Base-by-base conservation (phyloP, 2,113 vertebrate genomes). In the Apeltes quadracus region DNA sequence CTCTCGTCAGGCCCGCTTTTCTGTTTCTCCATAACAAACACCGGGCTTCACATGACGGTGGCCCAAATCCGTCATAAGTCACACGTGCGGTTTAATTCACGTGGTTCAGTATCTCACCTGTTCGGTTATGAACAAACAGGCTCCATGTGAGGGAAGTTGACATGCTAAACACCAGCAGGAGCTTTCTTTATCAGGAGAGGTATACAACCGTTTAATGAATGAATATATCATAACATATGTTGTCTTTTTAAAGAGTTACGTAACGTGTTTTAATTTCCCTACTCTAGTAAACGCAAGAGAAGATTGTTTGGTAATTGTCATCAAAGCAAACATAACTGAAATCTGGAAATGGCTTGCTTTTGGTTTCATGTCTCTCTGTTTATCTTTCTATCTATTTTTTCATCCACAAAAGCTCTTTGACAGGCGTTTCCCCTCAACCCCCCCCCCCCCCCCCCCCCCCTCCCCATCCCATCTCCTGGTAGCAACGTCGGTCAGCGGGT, bases 401-500 rank as follows among this genome's bases (percentile, higher is more conserved):
- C 69, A 72, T 44, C 74, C 79, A 73, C 79, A 79, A 69, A n/a
- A 82, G 77, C 69, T 44, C 56, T 66, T 66, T 90, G 79, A 81
- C 82, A 76, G 79, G 14, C 68, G 75, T 29, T 79, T 84, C 75
- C 77, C 65, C 74, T 62, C 61, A 34, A 63, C 64, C 32, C 22
- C 15, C n/a, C n/a, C 81, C 22, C 48, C 48, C 32, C 23, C 22
- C n/a, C 82, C 25, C 22, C 50, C 39, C 38, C 18, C 25, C 25
- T 81, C 20, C 50, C 48, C 44, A 29, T 22, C 27, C 23, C n/a
- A n/a, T 78, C 18, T 5, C n/a, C 56, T 61, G 58, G 79, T 63
- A 79, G 80, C 77, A 25, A 77, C 71, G 61, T 18, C 83, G 83
- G 88, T 83, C 84, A 87, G 80, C 81, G 75, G 88, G 88, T 90